Conservation (phyloP, 2,888 invertebrate species). For the Sclerodermus sp. region DNA sequence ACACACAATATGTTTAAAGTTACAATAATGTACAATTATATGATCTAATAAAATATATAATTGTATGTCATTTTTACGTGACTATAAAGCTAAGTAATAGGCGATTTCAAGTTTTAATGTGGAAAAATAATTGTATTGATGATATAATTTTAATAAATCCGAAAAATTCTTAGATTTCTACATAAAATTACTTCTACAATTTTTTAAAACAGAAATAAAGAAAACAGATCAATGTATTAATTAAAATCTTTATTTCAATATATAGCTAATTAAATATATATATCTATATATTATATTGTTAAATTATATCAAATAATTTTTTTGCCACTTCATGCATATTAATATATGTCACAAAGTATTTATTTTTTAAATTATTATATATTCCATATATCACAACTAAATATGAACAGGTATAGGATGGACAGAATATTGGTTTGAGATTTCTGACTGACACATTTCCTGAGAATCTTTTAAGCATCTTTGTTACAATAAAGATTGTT, state of each 20-base stretch:
- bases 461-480: constrained; percentile 13
- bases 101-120: constrained; percentile 19
- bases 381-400: background rate
- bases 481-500: constrained; percentile 90
- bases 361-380: background rate
- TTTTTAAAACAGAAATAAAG: constrained; percentile 4
- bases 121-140: constrained; percentile 41
- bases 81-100: no score
- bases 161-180: constrained; percentile 40
- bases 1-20: constrained; percentile 36
- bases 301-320: constrained; percentile 24
- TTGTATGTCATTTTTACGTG: constrained; percentile 13
- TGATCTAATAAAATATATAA: constrained; percentile 28
- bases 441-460: background rate
- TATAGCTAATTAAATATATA: constrained; percentile 12
- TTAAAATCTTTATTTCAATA: constrained; percentile 35
- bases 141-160: constrained; percentile 52
- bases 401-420: constrained; percentile 13
- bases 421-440: constrained; percentile 9
- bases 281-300: constrained; percentile 33
- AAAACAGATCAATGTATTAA: constrained; percentile 17
- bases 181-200: background rate
- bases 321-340: constrained; percentile 24
- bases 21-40: constrained; percentile 43
- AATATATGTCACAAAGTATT: constrained; percentile 29